Evolutionary conservation across 2,113 vertebrate genomes (phyloP).

Genomic region (Ariopsis seemanni): DNA sequence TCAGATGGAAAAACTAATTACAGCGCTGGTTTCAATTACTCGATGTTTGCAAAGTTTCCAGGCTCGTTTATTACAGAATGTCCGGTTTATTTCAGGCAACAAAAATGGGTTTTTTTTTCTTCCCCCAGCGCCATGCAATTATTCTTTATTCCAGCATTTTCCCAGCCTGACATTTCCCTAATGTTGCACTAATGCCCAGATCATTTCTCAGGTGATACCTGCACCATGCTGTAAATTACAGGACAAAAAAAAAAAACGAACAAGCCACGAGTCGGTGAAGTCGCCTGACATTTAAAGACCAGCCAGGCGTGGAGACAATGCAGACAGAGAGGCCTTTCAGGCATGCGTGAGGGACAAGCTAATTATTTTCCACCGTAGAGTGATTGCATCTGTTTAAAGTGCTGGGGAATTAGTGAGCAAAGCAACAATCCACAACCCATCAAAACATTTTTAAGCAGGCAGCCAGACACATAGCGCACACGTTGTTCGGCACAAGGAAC

Average conservation of each 20-base stretch:
- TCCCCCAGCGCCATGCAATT: not conserved
- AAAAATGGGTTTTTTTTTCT: not conserved
- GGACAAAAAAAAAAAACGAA: not conserved
- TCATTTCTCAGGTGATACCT: constrained; percentile 38
- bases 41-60: constrained; percentile 8
- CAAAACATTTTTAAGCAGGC: constrained; percentile 12
- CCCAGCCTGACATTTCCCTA: constrained; percentile 38
- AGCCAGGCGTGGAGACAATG: constrained; percentile 34
- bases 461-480: not conserved
- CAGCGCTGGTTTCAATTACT: constrained; percentile 18
- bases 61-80: constrained; percentile 25
- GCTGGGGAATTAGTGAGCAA: constrained; percentile 24
- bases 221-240: constrained; percentile 14
- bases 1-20: constrained; percentile 34
- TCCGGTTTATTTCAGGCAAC: not conserved
- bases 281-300: constrained; percentile 54
- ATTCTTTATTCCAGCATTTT: constrained; percentile 33
- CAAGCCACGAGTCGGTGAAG: constrained; percentile 31
- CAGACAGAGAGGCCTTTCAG: constrained; percentile 28
- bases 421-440: not conserved
- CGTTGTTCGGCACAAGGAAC: constrained; percentile 16
- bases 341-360: constrained; percentile 37
- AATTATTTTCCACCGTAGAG: constrained; percentile 48
- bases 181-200: constrained; percentile 31
- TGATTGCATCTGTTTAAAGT: constrained; percentile 15